Conservation (phyloP, 2,797 vertebrate species). For the Microctenopoma lineatum region DNA sequence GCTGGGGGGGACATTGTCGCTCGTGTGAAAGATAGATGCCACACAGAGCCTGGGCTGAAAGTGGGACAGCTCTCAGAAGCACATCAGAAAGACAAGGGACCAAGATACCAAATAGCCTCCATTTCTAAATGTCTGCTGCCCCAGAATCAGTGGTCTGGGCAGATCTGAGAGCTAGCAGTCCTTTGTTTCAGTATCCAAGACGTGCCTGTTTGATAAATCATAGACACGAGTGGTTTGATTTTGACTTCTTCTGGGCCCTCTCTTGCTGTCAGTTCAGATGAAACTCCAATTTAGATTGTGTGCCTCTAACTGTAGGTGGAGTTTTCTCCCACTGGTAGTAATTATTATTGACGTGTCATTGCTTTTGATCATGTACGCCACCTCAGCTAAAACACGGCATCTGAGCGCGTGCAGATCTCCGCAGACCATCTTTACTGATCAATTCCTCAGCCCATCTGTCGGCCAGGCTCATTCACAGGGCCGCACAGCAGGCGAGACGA, state of each 20-base stretch:
- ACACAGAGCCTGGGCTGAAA: conserved; percentile 66
- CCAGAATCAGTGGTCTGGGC: conserved; percentile 14
- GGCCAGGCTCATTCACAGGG: conserved; percentile 65
- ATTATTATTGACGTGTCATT: conserved; percentile 60
- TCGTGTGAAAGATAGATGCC: conserved; percentile 73
- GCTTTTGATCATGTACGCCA: conserved; percentile 65
- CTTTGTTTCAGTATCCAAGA: neutral
- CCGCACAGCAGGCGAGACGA: conserved; percentile 53
- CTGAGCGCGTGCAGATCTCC: conserved; percentile 52
- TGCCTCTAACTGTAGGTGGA: conserved; percentile 28
- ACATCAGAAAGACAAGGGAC: conserved; percentile 52
- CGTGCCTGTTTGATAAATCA: conserved; percentile 41
- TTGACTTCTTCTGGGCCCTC: conserved; percentile 14
- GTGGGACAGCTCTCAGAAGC: conserved; percentile 81
- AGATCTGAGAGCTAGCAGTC: conserved; percentile 39
- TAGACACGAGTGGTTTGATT: conserved; percentile 12
- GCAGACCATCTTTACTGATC: conserved; percentile 62
- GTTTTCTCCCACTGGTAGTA: conserved; percentile 29
- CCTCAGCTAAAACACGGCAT: conserved; percentile 56
- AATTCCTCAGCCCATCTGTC: conserved; percentile 74
- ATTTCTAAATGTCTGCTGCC: conserved; percentile 29
- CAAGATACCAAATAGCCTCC: conserved; percentile 39
- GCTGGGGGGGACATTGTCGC: conserved; percentile 37
- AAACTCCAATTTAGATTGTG: conserved; percentile 25
- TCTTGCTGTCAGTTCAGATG: conserved; percentile 37